A percentile compares a stretch with the other conserved stretches of the same genome.
phyloP scores from a whole-genome alignment of 92 coral and sea anemone species.

The Parazoanthus swiftii region DNA sequence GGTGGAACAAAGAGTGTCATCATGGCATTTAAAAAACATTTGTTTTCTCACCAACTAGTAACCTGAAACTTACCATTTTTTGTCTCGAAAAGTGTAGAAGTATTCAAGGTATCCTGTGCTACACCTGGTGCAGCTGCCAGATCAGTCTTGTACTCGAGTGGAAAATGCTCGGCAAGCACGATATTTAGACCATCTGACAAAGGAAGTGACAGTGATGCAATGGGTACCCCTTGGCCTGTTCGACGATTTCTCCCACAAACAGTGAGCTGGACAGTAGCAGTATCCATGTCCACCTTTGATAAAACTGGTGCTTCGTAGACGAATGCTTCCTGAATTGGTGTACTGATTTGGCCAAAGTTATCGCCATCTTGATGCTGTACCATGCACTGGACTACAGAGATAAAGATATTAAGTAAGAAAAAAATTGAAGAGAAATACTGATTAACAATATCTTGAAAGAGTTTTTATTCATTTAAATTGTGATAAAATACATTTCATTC shows the following conservation, averaged over 20 bases:
- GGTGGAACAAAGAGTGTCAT: no score
- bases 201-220: conserved; percentile 74
- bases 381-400: conserved; percentile 58
- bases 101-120: conserved; percentile 7
- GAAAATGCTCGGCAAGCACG: conserved; percentile 56
- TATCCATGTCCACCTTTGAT: conserved; percentile 66
- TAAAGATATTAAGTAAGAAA: neutral
- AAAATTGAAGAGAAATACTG: neutral
- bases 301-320: conserved; percentile 62
- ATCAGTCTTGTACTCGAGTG: conserved; percentile 70
- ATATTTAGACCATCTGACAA: conserved; percentile 62
- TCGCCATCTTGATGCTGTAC: conserved; percentile 52
- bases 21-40: neutral
- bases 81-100: conserved; percentile 51
- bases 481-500: no score
- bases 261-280: conserved; percentile 55
- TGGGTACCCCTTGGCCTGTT: conserved; percentile 63
- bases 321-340: conserved; percentile 63
- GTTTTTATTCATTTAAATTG: no score
- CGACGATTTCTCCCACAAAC: conserved; percentile 83
- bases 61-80: conserved; percentile 52
- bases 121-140: conserved; percentile 33
- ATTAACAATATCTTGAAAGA: no score
- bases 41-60: neutral
- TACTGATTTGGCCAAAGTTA: conserved; percentile 64